Evolutionary conservation across 2,888 invertebrate species (phyloP).

Genomic region (Smittia aterrima): DNA sequence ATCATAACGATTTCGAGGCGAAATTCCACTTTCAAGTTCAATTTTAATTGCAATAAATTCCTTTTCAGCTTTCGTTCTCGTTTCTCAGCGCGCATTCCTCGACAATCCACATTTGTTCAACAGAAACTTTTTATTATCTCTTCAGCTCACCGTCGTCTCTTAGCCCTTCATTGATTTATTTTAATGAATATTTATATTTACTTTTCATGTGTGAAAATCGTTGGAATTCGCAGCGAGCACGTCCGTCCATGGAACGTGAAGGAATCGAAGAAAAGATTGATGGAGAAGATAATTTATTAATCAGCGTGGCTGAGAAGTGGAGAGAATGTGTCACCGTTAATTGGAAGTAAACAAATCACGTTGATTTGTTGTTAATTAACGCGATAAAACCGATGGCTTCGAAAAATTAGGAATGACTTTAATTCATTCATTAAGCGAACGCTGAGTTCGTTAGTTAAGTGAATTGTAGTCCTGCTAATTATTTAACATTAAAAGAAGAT

Average conservation of each 20-base stretch:
- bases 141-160: conserved; percentile 9
- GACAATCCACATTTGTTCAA: not conserved
- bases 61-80: conserved; percentile 14
- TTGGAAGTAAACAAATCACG: no score
- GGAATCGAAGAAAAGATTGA: no score
- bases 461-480: no score
- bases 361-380: no score
- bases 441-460: no score
- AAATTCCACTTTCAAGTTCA: not conserved
- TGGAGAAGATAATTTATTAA: no score
- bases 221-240: conserved; percentile 8
- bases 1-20: conserved; percentile 5
- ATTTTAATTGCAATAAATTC: conserved; percentile 24
- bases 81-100: not conserved
- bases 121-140: conserved; percentile 17
- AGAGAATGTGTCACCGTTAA: no score
- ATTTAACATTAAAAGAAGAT: no score
- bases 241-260: not conserved
- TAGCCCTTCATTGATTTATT: conserved; percentile 19
- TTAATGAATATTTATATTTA: conserved; percentile 15
- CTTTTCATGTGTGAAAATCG: conserved; percentile 20
- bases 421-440: no score
- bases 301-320: no score
- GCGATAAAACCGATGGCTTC: no score
- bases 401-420: no score